A percentile compares a stretch with the other conserved stretches of the same genome.
These are phyloP conservation scores for Nothocercus nigrocapillus DNA, from an alignment of 2,113 vertebrate species.

Conservation along the genomic window DNA sequence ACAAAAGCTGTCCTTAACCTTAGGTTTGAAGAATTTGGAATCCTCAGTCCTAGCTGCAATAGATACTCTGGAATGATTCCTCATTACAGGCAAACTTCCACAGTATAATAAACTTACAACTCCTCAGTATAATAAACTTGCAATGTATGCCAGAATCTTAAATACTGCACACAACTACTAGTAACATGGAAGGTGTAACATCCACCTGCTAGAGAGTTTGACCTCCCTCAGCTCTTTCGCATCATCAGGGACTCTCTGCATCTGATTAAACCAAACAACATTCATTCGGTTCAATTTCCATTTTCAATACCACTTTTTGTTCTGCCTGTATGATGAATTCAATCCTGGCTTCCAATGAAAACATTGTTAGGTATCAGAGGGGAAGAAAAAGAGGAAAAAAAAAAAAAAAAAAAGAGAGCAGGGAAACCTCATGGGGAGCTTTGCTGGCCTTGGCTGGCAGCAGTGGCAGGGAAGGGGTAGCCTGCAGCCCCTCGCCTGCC, in stretches of 20 bases:
- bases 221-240: neutral
- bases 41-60: slow-evolving; percentile 43
- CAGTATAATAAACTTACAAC: neutral
- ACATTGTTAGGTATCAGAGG: neutral
- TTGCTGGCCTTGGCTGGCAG: neutral
- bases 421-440: neutral
- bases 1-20: slow-evolving; percentile 50
- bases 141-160: neutral
- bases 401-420: neutral
- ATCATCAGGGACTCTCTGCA: slow-evolving; percentile 9
- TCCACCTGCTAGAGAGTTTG: neutral
- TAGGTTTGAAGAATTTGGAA: slow-evolving; percentile 27
- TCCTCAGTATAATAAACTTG: neutral
- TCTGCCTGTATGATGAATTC: neutral
- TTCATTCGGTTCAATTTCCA: neutral
- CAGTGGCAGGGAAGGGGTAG: neutral
- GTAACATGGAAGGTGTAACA: neutral
- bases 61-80: slow-evolving; percentile 5
- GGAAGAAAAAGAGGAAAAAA: neutral
- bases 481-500: slow-evolving; percentile 11
- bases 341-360: neutral
- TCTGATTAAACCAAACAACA: neutral
- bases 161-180: neutral
- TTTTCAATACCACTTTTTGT: slow-evolving; percentile 3
- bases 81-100: slow-evolving; percentile 10